Evolutionary conservation across 2,888 invertebrate genomes (phyloP), one percentile per base, ranked within the genome.

Genomic region (Ligdia adustata): DNA sequence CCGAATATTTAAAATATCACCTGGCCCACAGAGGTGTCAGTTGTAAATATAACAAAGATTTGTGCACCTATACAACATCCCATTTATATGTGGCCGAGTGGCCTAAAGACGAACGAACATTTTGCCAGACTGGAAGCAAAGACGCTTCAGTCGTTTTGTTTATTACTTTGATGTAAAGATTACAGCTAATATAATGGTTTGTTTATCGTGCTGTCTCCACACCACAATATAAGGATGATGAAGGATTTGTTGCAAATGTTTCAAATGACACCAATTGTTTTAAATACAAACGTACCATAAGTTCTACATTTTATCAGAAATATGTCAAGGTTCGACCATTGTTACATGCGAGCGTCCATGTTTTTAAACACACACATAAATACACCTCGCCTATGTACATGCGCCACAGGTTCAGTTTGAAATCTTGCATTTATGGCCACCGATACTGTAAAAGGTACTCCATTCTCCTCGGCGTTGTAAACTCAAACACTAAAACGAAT

Each of bases 401-500:
- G n/a, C 16, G 16, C 12, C 27, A 20, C 46, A 9, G 27, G 41
- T 20, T 33, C 37, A 15, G 43, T 50, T 43, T 7, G 5, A 52
- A 60, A 57, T 60, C 22, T 44, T 33, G 12, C 29, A 32, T 60
- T 59, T 52, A 16, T 5, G 16, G n/a, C n/a, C n/a, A n/a, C n/a
- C n/a, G 9, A 53, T 49, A 55, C 45, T 47, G 57, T 51, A 64
- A 58, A 66, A 60, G 56, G 47, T 39, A 59, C 40, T 43, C 15
- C 15, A 50, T 63, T 62, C 50, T 57, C 47, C 60, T 57, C 40
- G 60, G 44, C 53, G 55, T 54, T 45, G 55, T 60, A 62, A 60
- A 65, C 55, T 52, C 53, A 46, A 54, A 50, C 54, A 51, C 54
- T 63, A 69, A 66, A 64, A 64, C 60, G 60, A 68, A 60, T 57